Evolutionary conservation across 2,113 vertebrate species (phyloP), one percentile per base, ranked within the genome.

Genomic region (Pogona vitticeps): DNA sequence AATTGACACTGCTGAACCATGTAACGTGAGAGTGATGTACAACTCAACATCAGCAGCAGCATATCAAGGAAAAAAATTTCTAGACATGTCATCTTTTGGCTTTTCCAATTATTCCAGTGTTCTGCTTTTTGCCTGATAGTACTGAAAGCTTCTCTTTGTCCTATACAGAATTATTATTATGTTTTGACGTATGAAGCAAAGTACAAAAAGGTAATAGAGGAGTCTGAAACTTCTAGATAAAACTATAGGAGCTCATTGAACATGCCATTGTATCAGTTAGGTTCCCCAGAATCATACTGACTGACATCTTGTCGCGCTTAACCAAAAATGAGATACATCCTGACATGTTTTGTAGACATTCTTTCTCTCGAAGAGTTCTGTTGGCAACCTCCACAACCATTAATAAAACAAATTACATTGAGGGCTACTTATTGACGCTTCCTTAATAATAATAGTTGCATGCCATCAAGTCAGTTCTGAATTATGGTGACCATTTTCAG

Each of bases 71-170:
- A 76, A 31, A 82, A 76, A 82, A 59, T n/a, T n/a, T 76, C 61
- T 20, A 76, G 72, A 76, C 6, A 56, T 38, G 63, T n/a, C 18
- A n/a, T 52, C 13, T 82, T 38, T 38, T 68, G 33, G 52, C 26
- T 23, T 76, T 68, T 58, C 26, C 56, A 76, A 58, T 76, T 68
- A n/a, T 68, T 76, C 72, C 72, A 40, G 17, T 42, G 33, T 65
- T 87, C 80, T 82, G 79, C 79, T 87, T 82, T 18, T 21, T 76
- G 80, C 40, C 86, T 31, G 18, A 42, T 23, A 23, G 31, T 40
- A 42, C 31, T 68, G 46, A 56, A 31, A 20, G 70, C 78, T 40
- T 81, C 20, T 31, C 70, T 52, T 76, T 82, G 40, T 56, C 26
- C 23, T 40, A 12, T 56, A 58, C 31, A 21, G 17, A 87, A 21